Evolutionary conservation across 2,888 invertebrate species (phyloP).

Genomic region (Creontiades dilutus): DNA sequence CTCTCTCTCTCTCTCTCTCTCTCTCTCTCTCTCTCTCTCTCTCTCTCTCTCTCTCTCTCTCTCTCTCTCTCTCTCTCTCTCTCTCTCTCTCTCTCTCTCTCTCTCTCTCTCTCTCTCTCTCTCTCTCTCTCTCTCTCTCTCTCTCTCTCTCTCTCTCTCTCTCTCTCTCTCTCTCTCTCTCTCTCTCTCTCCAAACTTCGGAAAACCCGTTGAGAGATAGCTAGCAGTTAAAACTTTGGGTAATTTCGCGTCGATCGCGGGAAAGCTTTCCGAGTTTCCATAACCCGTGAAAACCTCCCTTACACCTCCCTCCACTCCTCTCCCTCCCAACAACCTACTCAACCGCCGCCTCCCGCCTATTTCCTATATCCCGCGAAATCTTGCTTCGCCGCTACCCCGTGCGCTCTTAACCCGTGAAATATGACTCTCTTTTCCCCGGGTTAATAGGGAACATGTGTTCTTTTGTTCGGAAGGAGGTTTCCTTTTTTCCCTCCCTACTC

Average conservation of each 20-base stretch:
- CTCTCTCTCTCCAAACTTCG: background rate
- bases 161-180: too few species aligned
- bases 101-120: too few species aligned
- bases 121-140: too few species aligned
- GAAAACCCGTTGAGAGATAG: slow-evolving; percentile 5
- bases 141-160: too few species aligned
- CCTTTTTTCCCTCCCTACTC: background rate
- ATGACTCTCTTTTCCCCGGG: slow-evolving; percentile 18
- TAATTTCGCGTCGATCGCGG: slow-evolving; percentile 18
- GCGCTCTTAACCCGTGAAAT: slow-evolving; percentile 10
- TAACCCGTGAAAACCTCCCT: slow-evolving; percentile 4
- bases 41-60: too few species aligned
- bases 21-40: too few species aligned
- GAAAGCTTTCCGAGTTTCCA: background rate
- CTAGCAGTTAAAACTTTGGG: slow-evolving; percentile 19
- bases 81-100: too few species aligned
- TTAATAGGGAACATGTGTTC: slow-evolving; percentile 42
- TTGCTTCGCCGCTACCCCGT: background rate
- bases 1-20: too few species aligned
- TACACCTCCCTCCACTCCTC: background rate
- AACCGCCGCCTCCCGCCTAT: too few species aligned
- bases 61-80: too few species aligned
- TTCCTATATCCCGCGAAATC: background rate
- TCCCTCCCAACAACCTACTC: background rate
- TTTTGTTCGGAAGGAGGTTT: background rate